Evolutionary conservation across 2,113 vertebrate species (phyloP), one percentile per base, ranked within the genome.

Genomic region (Montifringilla adamsi): DNA sequence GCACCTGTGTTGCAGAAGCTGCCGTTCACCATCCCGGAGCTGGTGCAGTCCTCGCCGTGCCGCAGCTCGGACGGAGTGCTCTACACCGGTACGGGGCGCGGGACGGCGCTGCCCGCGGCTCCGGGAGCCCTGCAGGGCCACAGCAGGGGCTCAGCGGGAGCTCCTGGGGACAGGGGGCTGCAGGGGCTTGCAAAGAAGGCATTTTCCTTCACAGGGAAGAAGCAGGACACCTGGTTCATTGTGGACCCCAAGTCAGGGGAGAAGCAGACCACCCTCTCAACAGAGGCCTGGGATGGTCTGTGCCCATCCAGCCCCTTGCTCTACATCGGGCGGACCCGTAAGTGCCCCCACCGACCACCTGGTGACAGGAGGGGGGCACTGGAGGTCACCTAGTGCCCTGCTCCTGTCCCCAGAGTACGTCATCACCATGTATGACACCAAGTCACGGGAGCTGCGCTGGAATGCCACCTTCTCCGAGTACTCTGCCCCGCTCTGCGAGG

Each of bases 401-500:
- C 30, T 64, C 41, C 39, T 47, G 4, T 64, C 87, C 90, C 30
- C 97, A 99, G 99, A 99, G 93, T 99, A 99, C 10, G 97, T 98
- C 78, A 98, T 99, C 92, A 99, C 99, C 90, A 99, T 99, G 98
- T 99, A 99, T 2, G 99, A 99, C 97, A 99, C 99, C 5, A 99
- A 98, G 95, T 97, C 98, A 0, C 98, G 98, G 11, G 98, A 99
- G 90, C 97, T 99, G 95, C 98, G 98, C 76, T 99, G 99, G 99
- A 99, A 99, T 0, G 98, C 98, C 39, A 99, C 99, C 3, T 99
- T 98, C 97, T 98, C 98, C 0, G 99, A 99, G 95, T 99, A 99
- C 96, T 99, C 99, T 0, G 99, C 99, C 0, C 96, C 98, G 0
- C 97, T 98, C 4, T 97, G 98, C 1, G 98, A 99, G 4, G 97